Base-by-base conservation (phyloP, 2,797 vertebrate genomes). In the Thalassophryne amazonica region DNA sequence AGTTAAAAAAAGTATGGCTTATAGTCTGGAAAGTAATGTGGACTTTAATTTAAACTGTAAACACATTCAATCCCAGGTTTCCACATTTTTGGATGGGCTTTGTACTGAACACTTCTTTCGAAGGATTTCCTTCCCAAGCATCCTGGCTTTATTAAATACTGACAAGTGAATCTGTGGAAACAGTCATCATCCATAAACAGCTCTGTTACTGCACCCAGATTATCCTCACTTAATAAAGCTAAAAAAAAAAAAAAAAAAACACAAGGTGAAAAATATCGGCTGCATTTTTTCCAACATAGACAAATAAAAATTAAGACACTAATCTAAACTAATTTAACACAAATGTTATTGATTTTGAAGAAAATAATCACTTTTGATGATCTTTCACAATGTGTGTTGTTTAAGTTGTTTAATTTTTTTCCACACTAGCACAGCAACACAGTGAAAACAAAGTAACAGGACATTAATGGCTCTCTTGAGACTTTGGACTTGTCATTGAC, bases 401-500 rank as follows among this genome's bases (percentile, higher is more conserved):
- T 30, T 2, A 24, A 17, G 48, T 60, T 59, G n/a, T 36, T 60
- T 41, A 37, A n/a, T n/a, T 68, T 71, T 63, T 41, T 24, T 59
- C 11, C 35, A 41, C 18, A 67, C 25, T 49, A 36, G 8, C 27
- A 64, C 4, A 52, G 69, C 58, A 13, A 66, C 50, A 20, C 31
- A 1, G 22, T 10, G 40, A 36, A 34, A 6, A 32, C 16, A 69
- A 74, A 56, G 41, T 17, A 70, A 65, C 61, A 69, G 78, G 56
- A 78, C n/a, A 55, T 78, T 78, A 69, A 89, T 88, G 78, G 81
- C 50, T 51, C 85, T 63, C 78, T 9, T 55, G 77, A 83, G 80
- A 86, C 71, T 65, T 76, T 78, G 42, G 43, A 55, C 36, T 54
- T 71, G 45, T 61, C 45, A 73, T 50, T 31, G 3, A 53, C 36